Percentiles rank a stretch among this genome's conserved stretches.
These are phyloP conservation scores for Pteronura brasiliensis DNA, from an alignment of 2,113 vertebrate genomes.

Conservation along the genomic window DNA sequence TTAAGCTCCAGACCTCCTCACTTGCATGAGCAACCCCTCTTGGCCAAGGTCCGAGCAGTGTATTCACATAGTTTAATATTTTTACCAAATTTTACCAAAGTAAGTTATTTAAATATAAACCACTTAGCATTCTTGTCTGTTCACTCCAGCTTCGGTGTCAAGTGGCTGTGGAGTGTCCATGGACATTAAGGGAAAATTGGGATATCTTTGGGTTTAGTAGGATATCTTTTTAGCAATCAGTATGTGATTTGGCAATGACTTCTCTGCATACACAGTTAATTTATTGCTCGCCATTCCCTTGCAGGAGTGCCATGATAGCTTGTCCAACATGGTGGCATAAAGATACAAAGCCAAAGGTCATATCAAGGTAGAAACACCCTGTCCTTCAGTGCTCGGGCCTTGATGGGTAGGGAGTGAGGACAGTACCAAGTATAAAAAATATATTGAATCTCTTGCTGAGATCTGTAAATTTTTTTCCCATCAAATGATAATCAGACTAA, in stretches of 20 bases:
- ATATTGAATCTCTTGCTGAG: neutral
- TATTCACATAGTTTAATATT: neutral
- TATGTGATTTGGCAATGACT: neutral
- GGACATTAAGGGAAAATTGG: neutral
- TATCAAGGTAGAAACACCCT: neutral
- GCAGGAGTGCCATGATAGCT: neutral
- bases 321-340: neutral
- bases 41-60: neutral
- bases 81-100: neutral
- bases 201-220: neutral
- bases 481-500: neutral
- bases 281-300: neutral
- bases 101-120: neutral
- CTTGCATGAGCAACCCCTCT: neutral
- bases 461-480: neutral
- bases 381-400: neutral
- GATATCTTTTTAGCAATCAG: neutral
- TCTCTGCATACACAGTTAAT: neutral
- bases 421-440: neutral
- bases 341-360: neutral
- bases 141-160: neutral
- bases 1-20: neutral
- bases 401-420: neutral
- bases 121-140: neutral
- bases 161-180: neutral